Conservation (phyloP, 2,797 vertebrate genomes). For the Aulostomus chinensis region DNA sequence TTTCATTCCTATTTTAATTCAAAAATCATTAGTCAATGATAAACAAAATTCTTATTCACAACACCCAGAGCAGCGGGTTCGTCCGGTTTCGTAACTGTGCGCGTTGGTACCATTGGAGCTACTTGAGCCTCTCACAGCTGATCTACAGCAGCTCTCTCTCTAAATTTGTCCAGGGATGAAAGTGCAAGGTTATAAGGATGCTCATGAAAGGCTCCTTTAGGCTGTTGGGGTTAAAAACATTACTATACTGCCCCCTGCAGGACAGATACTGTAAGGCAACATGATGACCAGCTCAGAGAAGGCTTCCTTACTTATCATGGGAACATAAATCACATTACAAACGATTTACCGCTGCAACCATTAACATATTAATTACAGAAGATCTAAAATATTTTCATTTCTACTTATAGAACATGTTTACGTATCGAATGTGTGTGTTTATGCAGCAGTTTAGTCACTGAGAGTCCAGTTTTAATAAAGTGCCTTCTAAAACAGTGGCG, state of each 20-base stretch:
- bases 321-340: constrained; percentile 1
- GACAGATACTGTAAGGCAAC: constrained; percentile 53
- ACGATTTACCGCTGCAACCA: neutral
- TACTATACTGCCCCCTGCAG: constrained; percentile 51
- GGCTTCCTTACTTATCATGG: neutral
- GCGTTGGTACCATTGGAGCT: neutral
- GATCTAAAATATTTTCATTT: neutral
- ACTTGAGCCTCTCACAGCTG: constrained; percentile 7
- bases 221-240: neutral
- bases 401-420: neutral
- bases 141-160: neutral
- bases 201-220: neutral
- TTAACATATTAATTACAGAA: constrained; percentile 4
- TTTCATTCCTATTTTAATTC: constrained; percentile 67
- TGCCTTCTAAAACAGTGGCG: constrained; percentile 39
- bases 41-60: constrained; percentile 46
- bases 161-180: neutral
- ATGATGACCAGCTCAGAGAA: constrained; percentile 14
- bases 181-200: neutral
- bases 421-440: constrained; percentile 19
- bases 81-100: constrained; percentile 29
- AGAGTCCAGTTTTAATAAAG: constrained; percentile 42
- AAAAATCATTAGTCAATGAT: constrained; percentile 46
- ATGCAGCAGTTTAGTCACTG: constrained; percentile 18
- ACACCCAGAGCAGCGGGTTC: constrained; percentile 10